Evolutionary conservation across 1,140 invertebrate genomes (phyloP), one percentile per base, ranked within the genome.

Genomic region (Lepidurus arcticus): DNA sequence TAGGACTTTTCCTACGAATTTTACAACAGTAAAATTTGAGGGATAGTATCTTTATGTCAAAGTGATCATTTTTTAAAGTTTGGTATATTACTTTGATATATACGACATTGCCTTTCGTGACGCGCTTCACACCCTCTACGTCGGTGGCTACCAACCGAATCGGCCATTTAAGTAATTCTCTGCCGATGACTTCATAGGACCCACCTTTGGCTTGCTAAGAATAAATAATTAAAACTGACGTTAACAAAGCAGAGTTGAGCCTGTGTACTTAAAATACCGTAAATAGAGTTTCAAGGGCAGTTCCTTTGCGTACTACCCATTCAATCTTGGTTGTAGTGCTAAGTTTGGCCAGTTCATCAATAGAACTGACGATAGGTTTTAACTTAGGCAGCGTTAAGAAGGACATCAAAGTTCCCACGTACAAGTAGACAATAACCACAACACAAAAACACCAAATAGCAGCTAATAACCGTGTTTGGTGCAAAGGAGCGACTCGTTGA

Each of bases 341-440:
- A 13, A 83, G 80, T 42, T 79, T 81, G 73, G 83, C 80, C 1
- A 83, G 76, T 53, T 77, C 80, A 44, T 83, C 80, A 13, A 83
- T 77, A 7, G 76, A 7, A 73, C 80, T 80, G 10, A 80, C 75
- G 44, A 80, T 82, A 53, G 81, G 80, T 16, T 74, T 73, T 13
- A 82, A 73, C 45, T 80, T 82, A 6, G 83, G 83, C 53, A 80
- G 78, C 7, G 82, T 82, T 11, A 83, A 78, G 73, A 80, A 83
- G 26, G 81, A 81, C 6, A 83, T 81, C 42, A 83, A 80, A 65
- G 81, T 80, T 9, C 80, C 82, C 1, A 83, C 79, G 78, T 84
- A 84, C n/a, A 80, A 81, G 76, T 83, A 83, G 21, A 81, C 81
- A 44, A 84, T 76, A 44, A 82, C 81, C 2, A 84, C 79, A n/a